These are phyloP conservation scores for Ophion costatus DNA, from an alignment of 2,888 invertebrate species.

Conservation along the genomic window DNA sequence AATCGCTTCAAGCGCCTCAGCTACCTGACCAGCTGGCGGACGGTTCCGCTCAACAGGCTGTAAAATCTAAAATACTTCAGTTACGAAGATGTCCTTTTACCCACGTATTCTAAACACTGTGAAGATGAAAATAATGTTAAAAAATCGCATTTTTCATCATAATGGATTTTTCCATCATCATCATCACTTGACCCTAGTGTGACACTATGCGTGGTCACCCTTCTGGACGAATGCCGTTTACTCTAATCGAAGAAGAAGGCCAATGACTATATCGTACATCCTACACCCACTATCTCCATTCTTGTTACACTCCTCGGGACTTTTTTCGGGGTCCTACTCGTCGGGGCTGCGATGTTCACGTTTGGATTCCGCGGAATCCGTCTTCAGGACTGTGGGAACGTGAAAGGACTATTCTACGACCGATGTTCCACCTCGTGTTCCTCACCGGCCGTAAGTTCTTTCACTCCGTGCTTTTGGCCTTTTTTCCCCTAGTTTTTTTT, in stretches of 20 bases:
- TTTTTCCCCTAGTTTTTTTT: slow-evolving; percentile 30
- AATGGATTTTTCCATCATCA: too few species aligned
- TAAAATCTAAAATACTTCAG: too few species aligned
- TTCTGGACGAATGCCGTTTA: not conserved
- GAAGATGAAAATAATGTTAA: not conserved
- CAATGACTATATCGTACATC: slow-evolving; percentile 18
- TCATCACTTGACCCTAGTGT: too few species aligned
- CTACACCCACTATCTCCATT: slow-evolving; percentile 31
- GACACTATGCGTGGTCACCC: too few species aligned
- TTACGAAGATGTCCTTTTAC: too few species aligned
- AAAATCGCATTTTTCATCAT: not conserved
- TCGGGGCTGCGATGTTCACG: slow-evolving; percentile 55
- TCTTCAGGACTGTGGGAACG: slow-evolving; percentile 81
- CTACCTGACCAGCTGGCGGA: too few species aligned
- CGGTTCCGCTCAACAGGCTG: too few species aligned
- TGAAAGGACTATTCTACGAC: slow-evolving; percentile 69
- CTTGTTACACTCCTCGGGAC: slow-evolving; percentile 43
- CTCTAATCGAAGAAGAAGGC: not conserved
- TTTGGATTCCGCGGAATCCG: slow-evolving; percentile 79
- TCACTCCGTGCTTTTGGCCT: slow-evolving; percentile 36
- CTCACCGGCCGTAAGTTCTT: slow-evolving; percentile 68
- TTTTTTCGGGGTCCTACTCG: slow-evolving; percentile 39
- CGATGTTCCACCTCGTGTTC: slow-evolving; percentile 72
- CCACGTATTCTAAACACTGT: too few species aligned
- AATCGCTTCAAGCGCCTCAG: too few species aligned